Percentiles rank a stretch among this genome's conserved stretches.
These are phyloP conservation scores for Danio jaintianensis DNA, from an alignment of 2,797 vertebrate genomes.

Conservation along the genomic window DNA sequence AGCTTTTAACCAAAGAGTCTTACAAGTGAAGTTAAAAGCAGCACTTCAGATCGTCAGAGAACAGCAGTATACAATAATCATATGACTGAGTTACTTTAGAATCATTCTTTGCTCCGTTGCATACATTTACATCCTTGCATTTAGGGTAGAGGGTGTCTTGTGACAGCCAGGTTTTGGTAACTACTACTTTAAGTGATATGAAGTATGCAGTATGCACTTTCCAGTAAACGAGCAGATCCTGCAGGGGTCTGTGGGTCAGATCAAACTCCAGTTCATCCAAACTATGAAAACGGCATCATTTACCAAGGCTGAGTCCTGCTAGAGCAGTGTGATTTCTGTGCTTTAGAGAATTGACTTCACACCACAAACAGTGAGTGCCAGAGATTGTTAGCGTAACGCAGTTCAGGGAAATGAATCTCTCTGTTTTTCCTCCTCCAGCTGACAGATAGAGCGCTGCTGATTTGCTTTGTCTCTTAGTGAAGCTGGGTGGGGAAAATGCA, in stretches of 20 bases:
- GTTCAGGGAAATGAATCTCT: conserved; percentile 23
- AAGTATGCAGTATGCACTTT: background rate
- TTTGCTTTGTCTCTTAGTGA: conserved; percentile 10
- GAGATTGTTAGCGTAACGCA: conserved; percentile 18
- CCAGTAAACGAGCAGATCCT: background rate
- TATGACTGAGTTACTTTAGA: too few relatives aligned
- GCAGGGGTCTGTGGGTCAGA: background rate
- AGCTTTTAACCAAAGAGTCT: too few relatives aligned
- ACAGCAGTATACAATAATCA: too few relatives aligned
- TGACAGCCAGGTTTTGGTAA: too few relatives aligned
- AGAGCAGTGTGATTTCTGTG: background rate
- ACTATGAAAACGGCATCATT: conserved; percentile 15
- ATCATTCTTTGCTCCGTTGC: too few relatives aligned
- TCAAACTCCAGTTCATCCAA: background rate
- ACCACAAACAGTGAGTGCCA: background rate
- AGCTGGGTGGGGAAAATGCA: background rate
- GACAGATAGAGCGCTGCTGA: conserved; percentile 3
- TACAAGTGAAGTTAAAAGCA: too few relatives aligned
- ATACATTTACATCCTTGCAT: too few relatives aligned
- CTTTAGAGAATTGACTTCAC: background rate
- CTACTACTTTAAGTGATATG: too few relatives aligned
- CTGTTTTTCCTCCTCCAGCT: background rate
- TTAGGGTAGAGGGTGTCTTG: too few relatives aligned
- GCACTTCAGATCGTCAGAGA: too few relatives aligned
- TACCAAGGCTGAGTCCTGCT: background rate